phyloP scores from a whole-genome alignment of 2,888 invertebrate species.

The Philhelius pedissequus region DNA sequence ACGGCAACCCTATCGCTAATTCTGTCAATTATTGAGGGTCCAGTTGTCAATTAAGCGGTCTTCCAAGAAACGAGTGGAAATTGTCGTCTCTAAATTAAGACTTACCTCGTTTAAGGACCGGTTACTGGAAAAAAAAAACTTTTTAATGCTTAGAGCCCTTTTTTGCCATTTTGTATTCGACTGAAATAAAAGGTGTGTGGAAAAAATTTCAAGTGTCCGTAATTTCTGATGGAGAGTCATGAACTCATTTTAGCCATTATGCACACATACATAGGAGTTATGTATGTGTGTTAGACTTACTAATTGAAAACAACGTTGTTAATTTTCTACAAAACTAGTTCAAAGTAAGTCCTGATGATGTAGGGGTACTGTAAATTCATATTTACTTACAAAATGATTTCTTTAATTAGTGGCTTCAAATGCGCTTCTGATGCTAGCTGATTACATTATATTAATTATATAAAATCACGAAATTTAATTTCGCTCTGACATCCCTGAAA shows the following conservation, averaged over 20 bases:
- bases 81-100: slow-evolving; percentile 16
- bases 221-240: background rate
- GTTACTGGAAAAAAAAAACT: background rate
- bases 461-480: slow-evolving; percentile 19
- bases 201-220: background rate
- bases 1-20: background rate
- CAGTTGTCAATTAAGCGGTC: background rate
- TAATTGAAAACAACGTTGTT: background rate
- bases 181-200: too few species aligned
- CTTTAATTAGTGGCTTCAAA: slow-evolving; percentile 16
- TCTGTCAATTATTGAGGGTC: slow-evolving; percentile 13
- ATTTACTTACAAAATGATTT: background rate
- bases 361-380: background rate
- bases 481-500: slow-evolving; percentile 1
- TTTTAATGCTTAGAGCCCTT: background rate
- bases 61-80: background rate
- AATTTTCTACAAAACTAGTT: background rate
- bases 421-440: background rate
- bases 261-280: background rate
- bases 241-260: background rate
- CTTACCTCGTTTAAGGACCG: background rate
- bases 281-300: background rate
- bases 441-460: background rate
- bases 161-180: too few species aligned
- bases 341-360: background rate